Base-by-base conservation (phyloP, 1,140 invertebrate species). In the Drosophila yakuba region DNA sequence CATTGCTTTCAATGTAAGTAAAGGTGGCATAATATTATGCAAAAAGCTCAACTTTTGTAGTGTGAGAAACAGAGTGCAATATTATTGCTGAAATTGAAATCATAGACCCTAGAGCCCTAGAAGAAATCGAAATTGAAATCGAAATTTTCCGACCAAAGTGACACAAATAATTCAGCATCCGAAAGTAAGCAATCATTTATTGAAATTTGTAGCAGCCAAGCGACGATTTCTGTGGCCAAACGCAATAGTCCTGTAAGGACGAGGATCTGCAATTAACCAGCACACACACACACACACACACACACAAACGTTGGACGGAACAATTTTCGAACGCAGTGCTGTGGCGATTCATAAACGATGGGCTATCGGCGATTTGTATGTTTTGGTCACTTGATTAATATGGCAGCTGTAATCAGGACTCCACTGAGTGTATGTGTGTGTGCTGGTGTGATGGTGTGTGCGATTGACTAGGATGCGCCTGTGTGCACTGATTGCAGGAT, bases 321-420 rank as follows among this genome's bases (percentile, higher is more conserved):
- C 36, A 64, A 32, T 32, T 32, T 32, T 32, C 32, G 32, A 32
- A 32, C 32, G 32, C 32, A 32, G 32, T 8, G 8, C 57, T 55
- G 35, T 61, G 54, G 56, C 52, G 72, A 66, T 60, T 73, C 47
- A 71, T 66, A 57, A 62, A 61, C 55, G 43, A 23, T 36, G 47
- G 38, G 14, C 41, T 50, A 56, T 11, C 43, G 38, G 51, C 44
- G 41, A 36, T 55, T 78, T 54, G 61, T 57, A 80, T 76, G 52
- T 68, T 58, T 45, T 41, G 67, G 62, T 43, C 82, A 85, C 62
- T 86, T 78, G 78, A 86, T 85, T 85, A 81, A 86, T 81, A 86
- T 74, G 63, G 55, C 51, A 67, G 62, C 71, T 45, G 52, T 45
- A 61, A 44, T 56, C 64, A 50, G 48, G 61, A 10, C 23, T 62